These are phyloP conservation scores for Brienomyrus brachyistius DNA, from an alignment of 2,113 vertebrate species.

Conservation along the genomic window DNA sequence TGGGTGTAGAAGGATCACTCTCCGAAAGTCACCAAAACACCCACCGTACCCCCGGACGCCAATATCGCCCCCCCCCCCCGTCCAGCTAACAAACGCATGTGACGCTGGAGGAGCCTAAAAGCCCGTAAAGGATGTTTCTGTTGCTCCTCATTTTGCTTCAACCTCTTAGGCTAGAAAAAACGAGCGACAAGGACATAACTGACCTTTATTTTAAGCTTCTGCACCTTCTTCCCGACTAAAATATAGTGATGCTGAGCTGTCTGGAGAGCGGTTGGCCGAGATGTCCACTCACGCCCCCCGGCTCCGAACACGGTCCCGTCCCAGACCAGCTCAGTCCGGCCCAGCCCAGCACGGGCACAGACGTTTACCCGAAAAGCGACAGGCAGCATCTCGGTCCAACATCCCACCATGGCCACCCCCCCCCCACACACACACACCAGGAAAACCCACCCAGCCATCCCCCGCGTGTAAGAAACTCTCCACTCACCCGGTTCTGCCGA, in stretches of 20 bases:
- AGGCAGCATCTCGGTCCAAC: constrained; percentile 32
- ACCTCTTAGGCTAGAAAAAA: background rate
- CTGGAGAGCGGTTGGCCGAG: background rate
- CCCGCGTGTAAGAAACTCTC: constrained; percentile 8
- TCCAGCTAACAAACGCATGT: background rate
- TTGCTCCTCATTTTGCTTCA: background rate
- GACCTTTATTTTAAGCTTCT: constrained; percentile 39
- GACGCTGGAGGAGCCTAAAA: background rate
- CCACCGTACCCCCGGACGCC: background rate
- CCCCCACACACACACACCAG: background rate
- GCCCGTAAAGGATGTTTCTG: background rate
- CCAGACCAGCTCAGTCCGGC: background rate
- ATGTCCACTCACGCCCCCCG: background rate
- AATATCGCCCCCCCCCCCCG: background rate
- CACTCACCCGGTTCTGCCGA: constrained; percentile 65
- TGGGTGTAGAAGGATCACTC: background rate
- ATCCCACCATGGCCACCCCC: background rate
- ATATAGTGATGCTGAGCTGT: constrained; percentile 6
- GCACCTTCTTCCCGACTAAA: constrained; percentile 18
- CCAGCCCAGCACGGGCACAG: background rate
- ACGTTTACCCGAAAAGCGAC: background rate
- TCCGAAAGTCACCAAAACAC: background rate
- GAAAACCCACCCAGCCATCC: background rate
- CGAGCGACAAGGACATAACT: constrained; percentile 1
- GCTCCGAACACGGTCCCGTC: background rate